A percentile compares a stretch with the other conserved stretches of the same genome.
Conservation (phyloP, 2,888 invertebrate species). For the Exocentrus adspersus region DNA sequence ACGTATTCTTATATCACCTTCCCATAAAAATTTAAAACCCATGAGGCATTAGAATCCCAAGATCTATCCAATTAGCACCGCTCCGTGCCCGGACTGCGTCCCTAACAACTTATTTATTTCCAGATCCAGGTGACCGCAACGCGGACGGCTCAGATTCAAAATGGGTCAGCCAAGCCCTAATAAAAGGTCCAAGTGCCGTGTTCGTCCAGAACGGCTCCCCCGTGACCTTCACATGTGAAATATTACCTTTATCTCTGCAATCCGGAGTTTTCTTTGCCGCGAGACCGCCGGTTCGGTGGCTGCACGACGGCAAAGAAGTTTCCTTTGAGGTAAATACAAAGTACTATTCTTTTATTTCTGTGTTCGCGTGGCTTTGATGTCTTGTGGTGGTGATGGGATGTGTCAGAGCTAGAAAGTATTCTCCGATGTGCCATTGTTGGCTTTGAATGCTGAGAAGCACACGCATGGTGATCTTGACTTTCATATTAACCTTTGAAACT, state of each 20-base stretch:
- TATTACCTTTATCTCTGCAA: constrained; percentile 58
- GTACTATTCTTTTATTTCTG: constrained; percentile 6
- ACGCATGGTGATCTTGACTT: too few species aligned
- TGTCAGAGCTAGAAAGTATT: constrained; percentile 2
- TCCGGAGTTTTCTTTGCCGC: constrained; percentile 45
- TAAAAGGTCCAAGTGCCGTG: constrained; percentile 68
- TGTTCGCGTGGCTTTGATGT: constrained; percentile 20
- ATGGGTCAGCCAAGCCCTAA: constrained; percentile 62
- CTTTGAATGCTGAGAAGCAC: not conserved
- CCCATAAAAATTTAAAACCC: not conserved
- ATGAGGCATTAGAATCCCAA: not conserved
- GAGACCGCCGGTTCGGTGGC: constrained; percentile 65
- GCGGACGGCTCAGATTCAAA: constrained; percentile 43
- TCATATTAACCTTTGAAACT: too few species aligned
- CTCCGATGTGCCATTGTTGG: not conserved
- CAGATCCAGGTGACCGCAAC: constrained; percentile 38
- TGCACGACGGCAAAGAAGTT: constrained; percentile 68
- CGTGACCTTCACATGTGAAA: constrained; percentile 68
- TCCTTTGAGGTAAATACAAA: constrained; percentile 65
- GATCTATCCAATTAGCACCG: not conserved
- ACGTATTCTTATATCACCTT: not conserved
- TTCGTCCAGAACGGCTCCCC: constrained; percentile 67
- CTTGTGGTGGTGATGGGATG: constrained; percentile 7
- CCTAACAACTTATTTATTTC: constrained; percentile 15
- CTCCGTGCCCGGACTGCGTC: not conserved